Evolutionary conservation across 2,888 invertebrate genomes (phyloP).

Genomic region (Blastobasis lacticolella): DNA sequence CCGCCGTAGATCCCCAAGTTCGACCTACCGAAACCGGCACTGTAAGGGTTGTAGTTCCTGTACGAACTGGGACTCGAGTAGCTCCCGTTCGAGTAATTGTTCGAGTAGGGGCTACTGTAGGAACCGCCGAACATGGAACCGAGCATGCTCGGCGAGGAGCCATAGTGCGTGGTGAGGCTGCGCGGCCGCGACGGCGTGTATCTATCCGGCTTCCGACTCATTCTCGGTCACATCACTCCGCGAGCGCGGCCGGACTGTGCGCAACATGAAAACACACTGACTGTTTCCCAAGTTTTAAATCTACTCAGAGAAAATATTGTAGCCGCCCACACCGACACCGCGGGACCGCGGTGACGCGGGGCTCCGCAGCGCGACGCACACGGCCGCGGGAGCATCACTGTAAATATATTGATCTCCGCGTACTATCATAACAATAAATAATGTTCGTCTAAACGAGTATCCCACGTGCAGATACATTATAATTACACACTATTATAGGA

Average conservation of each 20-base stretch:
- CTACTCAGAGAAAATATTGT: slow-evolving; percentile 51
- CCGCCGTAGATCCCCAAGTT: slow-evolving; percentile 75
- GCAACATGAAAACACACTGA: slow-evolving; percentile 58
- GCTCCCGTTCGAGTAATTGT: slow-evolving; percentile 18
- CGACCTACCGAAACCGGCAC: slow-evolving; percentile 51
- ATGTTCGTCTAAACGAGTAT: too few relatives aligned
- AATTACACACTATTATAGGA: too few relatives aligned
- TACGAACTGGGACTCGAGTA: slow-evolving; percentile 54
- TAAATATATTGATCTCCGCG: slow-evolving; percentile 36
- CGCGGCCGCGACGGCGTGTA: slow-evolving; percentile 52
- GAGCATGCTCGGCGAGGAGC: slow-evolving; percentile 61
- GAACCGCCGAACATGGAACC: slow-evolving; percentile 54
- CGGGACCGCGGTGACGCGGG: slow-evolving; percentile 43
- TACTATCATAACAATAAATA: too few relatives aligned
- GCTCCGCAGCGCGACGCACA: slow-evolving; percentile 15
- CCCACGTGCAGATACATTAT: too few relatives aligned
- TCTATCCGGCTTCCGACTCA: slow-evolving; percentile 67
- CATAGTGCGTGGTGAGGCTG: slow-evolving; percentile 56
- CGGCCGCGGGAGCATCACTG: slow-evolving; percentile 48
- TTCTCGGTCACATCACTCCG: slow-evolving; percentile 47
- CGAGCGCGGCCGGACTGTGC: slow-evolving; percentile 42
- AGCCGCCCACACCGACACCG: slow-evolving; percentile 47
- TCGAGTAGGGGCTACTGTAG: slow-evolving; percentile 47
- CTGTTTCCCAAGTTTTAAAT: slow-evolving; percentile 48
- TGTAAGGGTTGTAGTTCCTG: slow-evolving; percentile 64